Evolutionary conservation across 2,113 vertebrate species (phyloP).

Genomic region (Dicrurus megarhynchus): DNA sequence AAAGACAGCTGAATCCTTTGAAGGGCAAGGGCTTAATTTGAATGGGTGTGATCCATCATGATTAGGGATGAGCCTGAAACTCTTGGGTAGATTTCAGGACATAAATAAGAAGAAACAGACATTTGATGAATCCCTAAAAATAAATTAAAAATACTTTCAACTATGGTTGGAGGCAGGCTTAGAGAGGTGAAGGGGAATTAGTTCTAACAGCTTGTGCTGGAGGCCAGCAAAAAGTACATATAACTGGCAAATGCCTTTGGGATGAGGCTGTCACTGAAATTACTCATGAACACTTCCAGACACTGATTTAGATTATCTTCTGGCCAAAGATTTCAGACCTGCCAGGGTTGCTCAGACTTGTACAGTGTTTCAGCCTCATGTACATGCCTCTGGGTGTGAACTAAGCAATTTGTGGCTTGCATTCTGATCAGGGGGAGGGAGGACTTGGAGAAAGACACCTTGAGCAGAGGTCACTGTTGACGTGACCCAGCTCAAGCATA

Average conservation of each 20-base stretch:
- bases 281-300: background rate
- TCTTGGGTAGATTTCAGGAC: background rate
- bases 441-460: background rate
- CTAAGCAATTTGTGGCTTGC: background rate
- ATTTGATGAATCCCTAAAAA: background rate
- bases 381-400: background rate
- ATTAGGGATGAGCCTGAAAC: background rate
- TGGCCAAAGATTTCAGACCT: background rate
- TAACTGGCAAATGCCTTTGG: background rate
- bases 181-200: background rate
- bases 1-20: background rate
- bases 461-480: background rate
- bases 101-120: background rate
- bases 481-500: background rate
- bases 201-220: background rate
- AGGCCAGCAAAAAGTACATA: background rate
- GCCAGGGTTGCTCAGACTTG: background rate
- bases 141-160: background rate
- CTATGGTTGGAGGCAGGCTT: background rate
- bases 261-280: background rate
- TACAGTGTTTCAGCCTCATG: background rate
- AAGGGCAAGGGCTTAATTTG: background rate
- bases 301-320: background rate
- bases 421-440: background rate
- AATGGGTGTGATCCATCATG: background rate